Base-by-base conservation (phyloP, 53 echinoderm and acorn worm species). In the Crossaster papposus region DNA sequence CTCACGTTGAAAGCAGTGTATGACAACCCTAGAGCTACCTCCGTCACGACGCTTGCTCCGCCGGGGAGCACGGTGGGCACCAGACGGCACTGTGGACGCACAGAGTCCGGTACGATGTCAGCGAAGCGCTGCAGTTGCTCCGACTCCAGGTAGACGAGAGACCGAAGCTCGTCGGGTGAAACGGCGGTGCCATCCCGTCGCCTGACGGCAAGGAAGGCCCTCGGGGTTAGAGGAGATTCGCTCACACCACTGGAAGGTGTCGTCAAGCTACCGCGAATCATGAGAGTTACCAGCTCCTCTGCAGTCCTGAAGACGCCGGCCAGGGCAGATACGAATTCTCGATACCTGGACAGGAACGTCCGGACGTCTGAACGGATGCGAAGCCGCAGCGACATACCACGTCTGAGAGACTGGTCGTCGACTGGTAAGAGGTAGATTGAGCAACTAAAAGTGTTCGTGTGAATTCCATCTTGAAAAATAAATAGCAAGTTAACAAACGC, bases 81-180 rank as follows among this genome's bases (percentile, higher is more conserved):
- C 6, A 84, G 84, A 65, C 71, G 72, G 54, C 84, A 84, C 17
- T 51, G 84, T 2, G 72, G 51, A 24, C 84, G 28, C 18, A 84
- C 51, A 15, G 72, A 15, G 31, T 84, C 84, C 0, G 72, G 71
- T 14, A 29, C 3, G 12, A 84, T 30, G 72, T 84, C 84, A 2
- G 71, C 84, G 9, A 72, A 54, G 1, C 35, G 50, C 72, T 20
- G 50, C 18, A 84, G 52, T 0, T 65, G 84, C 18, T 72, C 84
- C 30, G 51, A 20, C 72, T 84, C 84, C 52, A 84, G 52, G 51
- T 84, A 72, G 23, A 54, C 15, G 26, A 72, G 20, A 1, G 72
- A 84, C 65, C 72, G 84, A 51, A 84, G 53, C 84, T 72, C 72
- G 52, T 72, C 53, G n/a, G 84, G 70, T 2, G 64, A 18, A 1